Evolutionary conservation across 2,797 vertebrate genomes (phyloP).

Genomic region (Steatocranus sp.): DNA sequence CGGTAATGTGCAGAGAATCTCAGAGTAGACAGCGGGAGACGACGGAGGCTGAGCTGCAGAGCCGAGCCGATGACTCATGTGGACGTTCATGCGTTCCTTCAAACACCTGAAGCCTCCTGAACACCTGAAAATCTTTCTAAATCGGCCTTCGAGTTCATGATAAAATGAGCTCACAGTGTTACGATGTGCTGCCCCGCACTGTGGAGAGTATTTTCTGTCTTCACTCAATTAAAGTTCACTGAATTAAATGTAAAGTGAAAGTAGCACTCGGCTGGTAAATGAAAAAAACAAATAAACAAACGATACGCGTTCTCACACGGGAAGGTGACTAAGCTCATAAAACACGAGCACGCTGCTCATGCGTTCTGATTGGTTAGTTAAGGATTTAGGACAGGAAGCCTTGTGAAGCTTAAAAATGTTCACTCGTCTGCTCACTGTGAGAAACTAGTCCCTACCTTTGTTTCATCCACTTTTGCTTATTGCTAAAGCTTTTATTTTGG

Average conservation of each 20-base stretch:
- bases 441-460: not conserved
- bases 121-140: not conserved
- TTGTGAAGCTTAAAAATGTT: not conserved
- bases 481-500: not conserved
- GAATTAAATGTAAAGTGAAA: not conserved
- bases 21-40: not conserved
- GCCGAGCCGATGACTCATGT: not conserved
- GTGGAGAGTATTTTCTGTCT: not conserved
- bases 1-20: not conserved
- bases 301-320: not conserved
- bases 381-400: not conserved
- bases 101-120: not conserved
- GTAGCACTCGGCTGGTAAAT: not conserved
- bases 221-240: not conserved
- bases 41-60: not conserved
- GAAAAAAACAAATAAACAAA: not conserved
- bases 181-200: not conserved
- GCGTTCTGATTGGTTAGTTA: not conserved
- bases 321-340: not conserved
- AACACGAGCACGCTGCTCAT: not conserved
- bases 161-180: not conserved
- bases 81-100: not conserved
- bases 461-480: not conserved
- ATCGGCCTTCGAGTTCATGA: rapidly evolving
- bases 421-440: not conserved